phyloP scores from a whole-genome alignment of 2,113 vertebrate genomes.

The Stegostoma tigrinum region DNA sequence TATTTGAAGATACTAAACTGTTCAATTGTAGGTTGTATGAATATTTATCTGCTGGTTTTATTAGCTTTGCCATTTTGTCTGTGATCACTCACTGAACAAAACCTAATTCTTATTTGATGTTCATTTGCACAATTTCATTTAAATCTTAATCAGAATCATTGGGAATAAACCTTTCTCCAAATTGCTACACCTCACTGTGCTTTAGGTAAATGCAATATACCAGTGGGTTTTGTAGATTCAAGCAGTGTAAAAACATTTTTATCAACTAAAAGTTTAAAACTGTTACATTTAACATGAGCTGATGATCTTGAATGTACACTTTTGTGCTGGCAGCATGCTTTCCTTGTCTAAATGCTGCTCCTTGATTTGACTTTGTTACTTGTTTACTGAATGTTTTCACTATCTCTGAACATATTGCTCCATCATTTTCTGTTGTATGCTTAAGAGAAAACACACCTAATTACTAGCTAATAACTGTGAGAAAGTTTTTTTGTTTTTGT shows the following conservation, averaged over 20 bases:
- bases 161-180: neutral
- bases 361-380: slow-evolving; percentile 5
- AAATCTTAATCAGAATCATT: neutral
- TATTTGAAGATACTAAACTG: neutral
- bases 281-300: neutral
- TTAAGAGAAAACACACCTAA: neutral
- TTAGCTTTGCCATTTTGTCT: neutral
- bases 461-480: slow-evolving; percentile 30
- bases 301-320: neutral
- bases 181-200: neutral
- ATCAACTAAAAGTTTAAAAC: slow-evolving; percentile 17
- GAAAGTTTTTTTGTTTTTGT: slow-evolving; percentile 16
- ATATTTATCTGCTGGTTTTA: neutral
- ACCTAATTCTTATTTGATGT: neutral
- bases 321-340: neutral
- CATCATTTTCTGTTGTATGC: neutral
- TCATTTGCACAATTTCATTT: neutral
- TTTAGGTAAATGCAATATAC: neutral
- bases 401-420: neutral
- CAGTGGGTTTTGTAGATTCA: neutral
- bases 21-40: too few relatives aligned
- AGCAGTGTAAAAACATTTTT: neutral
- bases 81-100: neutral
- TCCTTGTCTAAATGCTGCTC: neutral
- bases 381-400: neutral